A percentile compares a stretch with the other conserved stretches of the same genome.
These are phyloP conservation scores for Chloromyia formosa DNA, from an alignment of 2,888 invertebrate species.

Conservation along the genomic window DNA sequence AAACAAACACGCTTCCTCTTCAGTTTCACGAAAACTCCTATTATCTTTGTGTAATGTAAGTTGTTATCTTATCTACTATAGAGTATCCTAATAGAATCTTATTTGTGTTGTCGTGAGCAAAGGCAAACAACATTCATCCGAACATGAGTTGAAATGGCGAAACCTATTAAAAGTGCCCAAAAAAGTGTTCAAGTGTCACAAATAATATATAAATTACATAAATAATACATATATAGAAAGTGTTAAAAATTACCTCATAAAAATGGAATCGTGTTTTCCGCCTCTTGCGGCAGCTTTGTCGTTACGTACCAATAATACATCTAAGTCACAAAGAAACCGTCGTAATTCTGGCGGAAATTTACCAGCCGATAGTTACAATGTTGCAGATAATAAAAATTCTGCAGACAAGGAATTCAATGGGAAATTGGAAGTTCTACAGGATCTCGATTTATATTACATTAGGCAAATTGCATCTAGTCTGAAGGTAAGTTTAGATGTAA, in stretches of 20 bases:
- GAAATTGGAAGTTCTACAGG: conserved; percentile 66
- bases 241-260: not conserved
- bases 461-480: conserved; percentile 67
- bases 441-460: conserved; percentile 68
- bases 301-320: conserved; percentile 58
- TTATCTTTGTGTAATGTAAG: too few species aligned
- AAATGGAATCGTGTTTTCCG: conserved; percentile 67
- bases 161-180: not conserved
- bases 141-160: too few species aligned
- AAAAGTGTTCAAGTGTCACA: conserved; percentile 13
- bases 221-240: not conserved
- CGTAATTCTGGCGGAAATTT: conserved; percentile 56
- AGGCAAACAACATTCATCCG: too few species aligned
- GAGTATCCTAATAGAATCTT: too few species aligned
- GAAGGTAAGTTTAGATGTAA: conserved; percentile 61
- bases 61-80: too few species aligned
- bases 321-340: conserved; percentile 55
- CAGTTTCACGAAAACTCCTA: too few species aligned
- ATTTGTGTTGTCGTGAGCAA: too few species aligned
- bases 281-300: conserved; percentile 63
- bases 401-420: conserved; percentile 53
- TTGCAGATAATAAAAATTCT: conserved; percentile 49
- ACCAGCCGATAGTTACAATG: conserved; percentile 32
- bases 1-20: too few species aligned
- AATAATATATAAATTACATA: not conserved